Evolutionary conservation across 2,113 vertebrate genomes (phyloP).

Genomic region (Atlantisia rogersi): DNA sequence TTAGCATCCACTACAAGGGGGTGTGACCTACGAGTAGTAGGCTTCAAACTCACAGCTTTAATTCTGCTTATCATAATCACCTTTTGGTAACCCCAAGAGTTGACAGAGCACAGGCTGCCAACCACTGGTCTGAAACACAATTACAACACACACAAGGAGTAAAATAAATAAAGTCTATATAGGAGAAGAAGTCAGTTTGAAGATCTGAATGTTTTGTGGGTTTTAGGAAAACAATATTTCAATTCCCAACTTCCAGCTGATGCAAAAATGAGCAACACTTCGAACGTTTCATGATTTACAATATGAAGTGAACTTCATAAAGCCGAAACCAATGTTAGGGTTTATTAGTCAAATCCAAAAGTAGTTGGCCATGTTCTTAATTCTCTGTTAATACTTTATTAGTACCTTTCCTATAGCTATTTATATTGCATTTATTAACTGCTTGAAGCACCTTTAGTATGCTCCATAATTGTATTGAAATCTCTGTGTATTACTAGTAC

Average conservation of each 20-base stretch:
- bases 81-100: neutral
- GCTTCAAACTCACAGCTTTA: neutral
- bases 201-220: neutral
- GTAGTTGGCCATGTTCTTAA: neutral
- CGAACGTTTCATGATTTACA: neutral
- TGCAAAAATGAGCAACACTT: neutral
- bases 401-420: neutral
- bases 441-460: neutral
- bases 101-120: neutral
- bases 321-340: neutral
- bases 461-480: neutral
- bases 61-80: neutral
- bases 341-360: neutral
- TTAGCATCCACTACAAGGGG: neutral
- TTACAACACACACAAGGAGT: neutral
- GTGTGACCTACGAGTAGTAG: neutral
- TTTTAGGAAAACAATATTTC: neutral
- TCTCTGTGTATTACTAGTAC: neutral
- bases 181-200: neutral
- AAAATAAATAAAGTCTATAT: neutral
- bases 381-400: neutral
- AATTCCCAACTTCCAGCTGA: neutral
- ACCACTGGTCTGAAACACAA: neutral
- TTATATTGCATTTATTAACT: neutral
- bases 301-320: neutral